Evolutionary conservation across 2,797 vertebrate species (phyloP).

Genomic region (Masticophis lateralis): DNA sequence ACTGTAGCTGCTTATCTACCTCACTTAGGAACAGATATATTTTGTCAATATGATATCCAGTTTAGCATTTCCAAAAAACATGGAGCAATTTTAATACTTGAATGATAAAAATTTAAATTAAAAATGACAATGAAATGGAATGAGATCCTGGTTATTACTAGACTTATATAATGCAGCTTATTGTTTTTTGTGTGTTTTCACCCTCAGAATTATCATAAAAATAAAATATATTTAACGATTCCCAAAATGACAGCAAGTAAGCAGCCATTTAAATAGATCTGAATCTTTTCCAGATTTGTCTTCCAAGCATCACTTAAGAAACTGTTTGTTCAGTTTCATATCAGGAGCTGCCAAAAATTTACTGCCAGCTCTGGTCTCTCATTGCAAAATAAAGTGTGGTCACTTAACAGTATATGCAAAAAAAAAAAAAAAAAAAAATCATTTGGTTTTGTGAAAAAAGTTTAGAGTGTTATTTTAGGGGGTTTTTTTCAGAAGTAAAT

Average conservation of each 20-base stretch:
- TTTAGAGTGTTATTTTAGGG: slow-evolving; percentile 50
- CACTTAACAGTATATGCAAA: slow-evolving; percentile 74
- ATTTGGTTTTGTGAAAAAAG: slow-evolving; percentile 63
- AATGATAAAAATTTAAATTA: neutral
- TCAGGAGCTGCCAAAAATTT: slow-evolving; percentile 75
- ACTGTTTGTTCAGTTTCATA: slow-evolving; percentile 81
- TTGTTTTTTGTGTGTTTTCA: slow-evolving; percentile 68
- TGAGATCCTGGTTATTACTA: slow-evolving; percentile 45
- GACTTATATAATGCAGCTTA: slow-evolving; percentile 62
- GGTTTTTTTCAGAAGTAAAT: slow-evolving; percentile 46
- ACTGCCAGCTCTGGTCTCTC: slow-evolving; percentile 75
- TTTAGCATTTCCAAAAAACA: neutral
- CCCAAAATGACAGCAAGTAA: slow-evolving; percentile 74
- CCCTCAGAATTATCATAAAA: slow-evolving; percentile 62
- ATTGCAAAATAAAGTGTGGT: slow-evolving; percentile 80
- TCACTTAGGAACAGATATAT: neutral
- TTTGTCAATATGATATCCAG: neutral
- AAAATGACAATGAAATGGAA: neutral
- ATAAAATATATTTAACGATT: slow-evolving; percentile 62
- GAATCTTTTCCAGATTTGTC: slow-evolving; percentile 77
- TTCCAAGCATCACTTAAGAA: slow-evolving; percentile 79
- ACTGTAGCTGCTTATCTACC: neutral
- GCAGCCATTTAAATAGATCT: slow-evolving; percentile 79
- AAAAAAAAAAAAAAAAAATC: slow-evolving; percentile 48
- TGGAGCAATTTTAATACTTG: neutral